phyloP scores from a whole-genome alignment of 2,797 vertebrate genomes.

The Vultur gryphus region DNA sequence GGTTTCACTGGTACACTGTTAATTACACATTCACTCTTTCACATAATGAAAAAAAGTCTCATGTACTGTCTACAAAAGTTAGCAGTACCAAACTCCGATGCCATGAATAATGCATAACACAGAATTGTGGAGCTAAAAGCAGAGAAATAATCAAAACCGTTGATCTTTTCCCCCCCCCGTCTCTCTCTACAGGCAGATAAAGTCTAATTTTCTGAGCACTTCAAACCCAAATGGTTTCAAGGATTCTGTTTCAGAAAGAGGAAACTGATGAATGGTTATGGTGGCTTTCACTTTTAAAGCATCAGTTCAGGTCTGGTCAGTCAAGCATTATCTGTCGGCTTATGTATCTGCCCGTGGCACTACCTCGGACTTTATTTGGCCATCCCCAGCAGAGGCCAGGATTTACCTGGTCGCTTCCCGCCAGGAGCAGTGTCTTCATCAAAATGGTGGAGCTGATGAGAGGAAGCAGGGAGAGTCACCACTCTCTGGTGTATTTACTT shows the following conservation, averaged over 20 bases:
- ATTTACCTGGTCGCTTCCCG: not conserved
- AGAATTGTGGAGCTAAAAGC: not conserved
- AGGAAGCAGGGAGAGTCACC: not conserved
- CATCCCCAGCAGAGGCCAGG: not conserved
- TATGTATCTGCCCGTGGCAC: rapidly evolving
- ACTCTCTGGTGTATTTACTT: not conserved
- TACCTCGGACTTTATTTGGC: not conserved
- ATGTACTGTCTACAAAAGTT: not conserved
- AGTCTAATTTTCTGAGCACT: not conserved
- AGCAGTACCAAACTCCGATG: not conserved
- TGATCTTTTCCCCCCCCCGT: not conserved
- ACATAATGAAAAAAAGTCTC: not conserved
- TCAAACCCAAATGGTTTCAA: not conserved
- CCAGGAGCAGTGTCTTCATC: not conserved
- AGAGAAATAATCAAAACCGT: not conserved
- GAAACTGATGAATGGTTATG: not conserved
- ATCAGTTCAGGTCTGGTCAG: not conserved
- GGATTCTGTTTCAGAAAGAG: not conserved
- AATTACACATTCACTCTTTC: constrained; percentile 34
- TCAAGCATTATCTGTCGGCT: not conserved
- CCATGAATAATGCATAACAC: constrained; percentile 44
- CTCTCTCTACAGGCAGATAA: not conserved
- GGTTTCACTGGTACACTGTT: not conserved
- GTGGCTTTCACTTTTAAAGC: not conserved
- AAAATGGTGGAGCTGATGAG: not conserved